Conservation (phyloP, 2,888 invertebrate genomes). For the Vanessa cardui region DNA sequence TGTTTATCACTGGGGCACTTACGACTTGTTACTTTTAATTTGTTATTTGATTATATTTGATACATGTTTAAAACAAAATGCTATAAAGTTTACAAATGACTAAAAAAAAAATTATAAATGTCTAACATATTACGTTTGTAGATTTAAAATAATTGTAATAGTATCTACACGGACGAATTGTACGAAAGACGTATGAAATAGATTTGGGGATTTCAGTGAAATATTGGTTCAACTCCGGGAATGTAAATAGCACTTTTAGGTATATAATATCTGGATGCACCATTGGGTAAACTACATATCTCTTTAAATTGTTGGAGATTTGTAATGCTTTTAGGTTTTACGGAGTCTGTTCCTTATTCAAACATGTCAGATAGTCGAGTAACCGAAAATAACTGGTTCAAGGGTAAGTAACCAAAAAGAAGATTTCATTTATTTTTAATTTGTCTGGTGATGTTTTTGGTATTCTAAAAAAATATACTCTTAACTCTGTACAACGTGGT, state of each 20-base stretch:
- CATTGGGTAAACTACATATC: constrained; percentile 4
- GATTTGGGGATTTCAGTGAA: constrained; percentile 27
- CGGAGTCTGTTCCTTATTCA: background rate
- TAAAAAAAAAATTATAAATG: no score
- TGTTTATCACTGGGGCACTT: no score
- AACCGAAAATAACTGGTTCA: background rate
- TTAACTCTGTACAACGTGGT: no score
- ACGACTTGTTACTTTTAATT: no score
- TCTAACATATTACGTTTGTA: background rate
- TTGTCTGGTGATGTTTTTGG: no score
- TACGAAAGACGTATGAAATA: constrained; percentile 18
- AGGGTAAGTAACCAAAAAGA: no score
- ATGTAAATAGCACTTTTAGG: constrained; percentile 17
- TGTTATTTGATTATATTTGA: no score
- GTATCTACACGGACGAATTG: background rate
- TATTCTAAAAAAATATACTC: no score
- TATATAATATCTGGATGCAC: constrained; percentile 12
- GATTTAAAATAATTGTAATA: background rate
- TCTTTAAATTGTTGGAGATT: constrained; percentile 1
- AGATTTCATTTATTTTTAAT: no score
- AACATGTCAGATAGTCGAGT: no score
- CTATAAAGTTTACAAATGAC: no score
- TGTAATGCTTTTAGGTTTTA: constrained; percentile 4
- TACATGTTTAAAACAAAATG: no score
- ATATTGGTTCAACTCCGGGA: constrained; percentile 24